Conservation (phyloP, 2,113 vertebrate species). For the Thamnophis sirtalis region DNA sequence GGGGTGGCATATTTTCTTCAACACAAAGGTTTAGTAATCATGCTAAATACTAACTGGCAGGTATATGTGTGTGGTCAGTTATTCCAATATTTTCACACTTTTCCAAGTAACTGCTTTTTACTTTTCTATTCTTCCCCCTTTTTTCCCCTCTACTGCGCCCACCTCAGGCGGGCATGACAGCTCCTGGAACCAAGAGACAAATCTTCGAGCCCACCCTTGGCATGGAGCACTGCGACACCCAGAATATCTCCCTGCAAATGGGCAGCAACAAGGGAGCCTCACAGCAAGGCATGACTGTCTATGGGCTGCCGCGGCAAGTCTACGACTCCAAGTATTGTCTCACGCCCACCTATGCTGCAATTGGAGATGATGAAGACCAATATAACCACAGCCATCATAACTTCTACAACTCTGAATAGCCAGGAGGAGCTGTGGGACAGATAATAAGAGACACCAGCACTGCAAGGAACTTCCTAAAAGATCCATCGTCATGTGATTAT, state of each 20-base stretch:
- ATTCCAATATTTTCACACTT: not conserved
- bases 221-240: slow-evolving; percentile 85
- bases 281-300: slow-evolving; percentile 91
- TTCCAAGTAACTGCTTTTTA: not conserved
- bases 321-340: slow-evolving; percentile 91
- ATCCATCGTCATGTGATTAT: not conserved
- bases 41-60: not conserved
- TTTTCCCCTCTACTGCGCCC: not conserved
- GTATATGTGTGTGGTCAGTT: not conserved
- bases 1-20: not conserved
- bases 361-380: slow-evolving; percentile 60
- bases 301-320: slow-evolving; percentile 89
- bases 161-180: slow-evolving; percentile 88
- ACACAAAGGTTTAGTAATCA: not conserved
- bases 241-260: slow-evolving; percentile 92
- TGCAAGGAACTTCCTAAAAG: not conserved
- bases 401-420: slow-evolving; percentile 83
- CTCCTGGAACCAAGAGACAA: slow-evolving; percentile 90
- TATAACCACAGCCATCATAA: slow-evolving; percentile 75
- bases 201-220: slow-evolving; percentile 90
- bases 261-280: slow-evolving; percentile 93
- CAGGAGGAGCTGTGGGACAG: not conserved
- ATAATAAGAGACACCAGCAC: not conserved
- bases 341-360: slow-evolving; percentile 42
- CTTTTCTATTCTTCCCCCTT: not conserved